Conservation (phyloP, 2,797 vertebrate genomes). For the Coccyzus lansbergi region DNA sequence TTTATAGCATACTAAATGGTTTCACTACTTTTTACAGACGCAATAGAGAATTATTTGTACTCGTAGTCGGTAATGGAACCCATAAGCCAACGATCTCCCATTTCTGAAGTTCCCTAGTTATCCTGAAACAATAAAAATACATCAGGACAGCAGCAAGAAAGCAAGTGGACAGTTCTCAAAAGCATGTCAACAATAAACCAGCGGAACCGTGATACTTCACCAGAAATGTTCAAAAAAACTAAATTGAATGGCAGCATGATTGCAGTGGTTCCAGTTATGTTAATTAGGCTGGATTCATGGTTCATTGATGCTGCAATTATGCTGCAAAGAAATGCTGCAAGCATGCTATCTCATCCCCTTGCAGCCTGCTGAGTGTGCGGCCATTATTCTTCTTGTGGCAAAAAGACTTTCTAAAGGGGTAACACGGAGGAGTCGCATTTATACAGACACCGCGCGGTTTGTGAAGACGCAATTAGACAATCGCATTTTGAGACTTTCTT, state of each 20-base stretch:
- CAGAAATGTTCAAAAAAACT: conserved; percentile 65
- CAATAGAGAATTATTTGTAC: conserved; percentile 17
- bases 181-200: conserved; percentile 48
- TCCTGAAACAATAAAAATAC: conserved; percentile 1
- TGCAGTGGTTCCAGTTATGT: conserved; percentile 75
- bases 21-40: conserved; percentile 35
- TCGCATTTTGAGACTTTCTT: neutral
- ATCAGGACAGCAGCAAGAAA: conserved; percentile 40
- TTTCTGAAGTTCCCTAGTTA: conserved; percentile 6
- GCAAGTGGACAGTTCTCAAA: conserved; percentile 53
- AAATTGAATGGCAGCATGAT: conserved; percentile 73
- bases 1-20: conserved; percentile 19
- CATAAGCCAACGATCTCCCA: neutral
- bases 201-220: conserved; percentile 54
- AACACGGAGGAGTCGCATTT: conserved; percentile 5
- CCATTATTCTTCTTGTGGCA: conserved; percentile 61
- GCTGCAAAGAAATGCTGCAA: conserved; percentile 73
- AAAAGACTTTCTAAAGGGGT: conserved; percentile 52
- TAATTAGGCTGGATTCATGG: conserved; percentile 76
- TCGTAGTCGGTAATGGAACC: conserved; percentile 9
- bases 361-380: conserved; percentile 67
- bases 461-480: neutral
- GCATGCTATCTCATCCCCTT: conserved; percentile 57
- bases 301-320: conserved; percentile 76
- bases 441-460: neutral